A percentile compares a stretch with the other conserved stretches of the same genome.
Conservation (phyloP, 2,113 vertebrate species). For the Muntiacus reevesi region DNA sequence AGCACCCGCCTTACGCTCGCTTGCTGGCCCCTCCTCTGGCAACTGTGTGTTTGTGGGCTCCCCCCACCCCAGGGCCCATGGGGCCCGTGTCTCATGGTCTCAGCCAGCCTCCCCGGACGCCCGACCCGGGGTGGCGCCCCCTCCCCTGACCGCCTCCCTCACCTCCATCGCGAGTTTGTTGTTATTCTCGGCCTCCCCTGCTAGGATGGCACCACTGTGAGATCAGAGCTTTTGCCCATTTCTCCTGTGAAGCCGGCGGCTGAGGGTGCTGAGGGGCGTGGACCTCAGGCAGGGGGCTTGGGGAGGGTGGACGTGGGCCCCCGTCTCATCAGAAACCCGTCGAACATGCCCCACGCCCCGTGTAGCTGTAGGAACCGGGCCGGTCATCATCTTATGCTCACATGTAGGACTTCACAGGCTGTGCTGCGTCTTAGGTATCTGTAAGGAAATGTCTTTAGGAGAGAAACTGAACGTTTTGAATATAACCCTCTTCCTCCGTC, state of each 20-base stretch:
- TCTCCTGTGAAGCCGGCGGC: neutral
- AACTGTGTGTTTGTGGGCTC: neutral
- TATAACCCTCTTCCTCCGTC: neutral
- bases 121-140: rapidly evolving
- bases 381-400: neutral
- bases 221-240: too few species aligned
- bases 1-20: rapidly evolving
- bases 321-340: neutral
- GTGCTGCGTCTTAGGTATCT: neutral
- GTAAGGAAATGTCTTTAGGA: neutral
- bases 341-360: rapidly evolving
- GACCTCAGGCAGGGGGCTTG: too few species aligned
- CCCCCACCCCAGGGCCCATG: too few species aligned
- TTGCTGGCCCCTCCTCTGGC: neutral
- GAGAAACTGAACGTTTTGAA: neutral
- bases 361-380: neutral
- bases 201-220: neutral
- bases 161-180: rapidly evolving
- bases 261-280: too few species aligned
- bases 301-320: neutral
- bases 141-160: neutral
- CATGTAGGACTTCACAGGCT: neutral
- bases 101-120: rapidly evolving
- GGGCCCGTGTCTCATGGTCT: neutral
- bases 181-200: too few species aligned